Evolutionary conservation across 2,113 vertebrate genomes (phyloP).

Genomic region (Cyanistes caeruleus): DNA sequence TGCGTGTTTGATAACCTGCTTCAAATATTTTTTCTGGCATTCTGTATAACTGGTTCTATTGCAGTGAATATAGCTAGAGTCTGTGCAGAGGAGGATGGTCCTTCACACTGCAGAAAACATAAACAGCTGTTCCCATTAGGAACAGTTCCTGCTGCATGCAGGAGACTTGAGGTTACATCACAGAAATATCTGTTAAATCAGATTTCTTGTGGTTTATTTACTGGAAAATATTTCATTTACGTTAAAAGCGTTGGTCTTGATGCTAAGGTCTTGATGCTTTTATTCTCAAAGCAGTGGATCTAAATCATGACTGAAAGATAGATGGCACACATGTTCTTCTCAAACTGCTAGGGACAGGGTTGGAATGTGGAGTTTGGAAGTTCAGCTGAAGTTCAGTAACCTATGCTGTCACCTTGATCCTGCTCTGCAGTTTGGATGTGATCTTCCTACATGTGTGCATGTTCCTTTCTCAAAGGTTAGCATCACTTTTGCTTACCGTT

Average conservation of each 20-base stretch:
- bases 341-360: not conserved
- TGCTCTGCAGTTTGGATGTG: not conserved
- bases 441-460: accelerated
- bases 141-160: not conserved
- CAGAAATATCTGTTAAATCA: not conserved
- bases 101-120: not conserved
- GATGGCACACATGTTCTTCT: accelerated
- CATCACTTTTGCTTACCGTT: not conserved
- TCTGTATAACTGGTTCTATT: not conserved
- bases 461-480: not conserved
- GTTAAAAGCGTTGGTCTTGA: not conserved
- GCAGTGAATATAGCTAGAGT: not conserved
- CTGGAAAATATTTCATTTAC: not conserved
- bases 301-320: not conserved
- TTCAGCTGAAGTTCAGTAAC: not conserved
- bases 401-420: accelerated
- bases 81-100: not conserved
- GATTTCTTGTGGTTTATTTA: not conserved
- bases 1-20: not conserved
- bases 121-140: not conserved
- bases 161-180: not conserved
- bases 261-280: not conserved
- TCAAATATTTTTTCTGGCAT: not conserved
- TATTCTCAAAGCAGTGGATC: not conserved
- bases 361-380: not conserved